Evolutionary conservation across 1,140 invertebrate species (phyloP).

Genomic region (Centruroides vittatus): DNA sequence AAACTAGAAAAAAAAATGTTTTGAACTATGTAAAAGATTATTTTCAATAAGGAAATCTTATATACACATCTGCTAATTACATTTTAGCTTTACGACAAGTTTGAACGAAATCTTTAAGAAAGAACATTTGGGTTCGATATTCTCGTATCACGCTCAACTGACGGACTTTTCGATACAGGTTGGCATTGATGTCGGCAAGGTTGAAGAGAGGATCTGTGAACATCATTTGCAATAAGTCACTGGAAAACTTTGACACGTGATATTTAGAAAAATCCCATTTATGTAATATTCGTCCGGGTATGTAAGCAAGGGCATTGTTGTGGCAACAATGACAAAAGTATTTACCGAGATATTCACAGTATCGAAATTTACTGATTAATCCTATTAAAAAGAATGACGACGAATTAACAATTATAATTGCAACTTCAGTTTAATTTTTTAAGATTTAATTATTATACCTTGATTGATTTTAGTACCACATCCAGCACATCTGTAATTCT

Average conservation of each 20-base stretch:
- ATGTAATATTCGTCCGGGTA: conserved; percentile 60
- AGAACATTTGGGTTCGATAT: conserved; percentile 46
- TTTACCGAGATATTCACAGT: conserved; percentile 72
- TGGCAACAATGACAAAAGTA: conserved; percentile 84
- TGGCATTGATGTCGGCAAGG: conserved; percentile 51
- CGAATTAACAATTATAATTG: neutral
- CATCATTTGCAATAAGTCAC: conserved; percentile 59
- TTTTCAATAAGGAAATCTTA: too few relatives aligned
- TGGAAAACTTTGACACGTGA: conserved; percentile 64
- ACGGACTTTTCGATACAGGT: conserved; percentile 45
- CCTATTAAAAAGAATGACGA: conserved; percentile 29
- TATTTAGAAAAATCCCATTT: conserved; percentile 51
- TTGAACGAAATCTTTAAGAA: conserved; percentile 47
- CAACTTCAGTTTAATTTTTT: too few relatives aligned
- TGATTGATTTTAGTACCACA: conserved; percentile 63
- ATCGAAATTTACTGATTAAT: conserved; percentile 54
- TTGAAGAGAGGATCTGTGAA: conserved; percentile 61
- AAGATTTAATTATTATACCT: conserved; percentile 20
- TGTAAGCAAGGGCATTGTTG: conserved; percentile 52
- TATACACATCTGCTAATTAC: conserved; percentile 27
- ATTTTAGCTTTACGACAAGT: conserved; percentile 45
- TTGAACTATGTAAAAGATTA: conserved; percentile 15
- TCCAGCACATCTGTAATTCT: conserved; percentile 68
- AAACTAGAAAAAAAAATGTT: conserved; percentile 34
- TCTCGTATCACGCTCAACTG: conserved; percentile 43